These are phyloP conservation scores for Cygnus buccinator DNA, from an alignment of 2,113 vertebrate species.

Conservation along the genomic window DNA sequence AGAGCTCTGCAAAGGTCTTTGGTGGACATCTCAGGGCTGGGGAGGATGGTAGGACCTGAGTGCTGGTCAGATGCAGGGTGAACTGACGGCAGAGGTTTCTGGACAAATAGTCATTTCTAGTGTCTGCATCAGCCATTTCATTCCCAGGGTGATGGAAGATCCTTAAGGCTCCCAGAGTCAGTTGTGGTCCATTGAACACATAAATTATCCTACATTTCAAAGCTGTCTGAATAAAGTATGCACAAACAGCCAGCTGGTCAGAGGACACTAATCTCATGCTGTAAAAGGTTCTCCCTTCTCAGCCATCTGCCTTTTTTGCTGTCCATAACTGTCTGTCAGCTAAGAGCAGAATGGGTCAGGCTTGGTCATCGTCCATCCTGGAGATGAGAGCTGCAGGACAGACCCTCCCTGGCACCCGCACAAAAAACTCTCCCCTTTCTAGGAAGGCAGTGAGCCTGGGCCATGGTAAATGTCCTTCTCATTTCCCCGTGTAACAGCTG, in stretches of 20 bases:
- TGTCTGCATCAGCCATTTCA: neutral
- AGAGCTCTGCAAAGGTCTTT: neutral
- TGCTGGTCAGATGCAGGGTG: neutral
- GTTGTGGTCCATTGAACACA: neutral
- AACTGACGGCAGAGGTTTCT: neutral
- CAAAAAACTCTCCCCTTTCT: neutral
- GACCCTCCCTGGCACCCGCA: neutral
- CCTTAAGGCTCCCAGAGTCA: neutral
- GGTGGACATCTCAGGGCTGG: neutral
- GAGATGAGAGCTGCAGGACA: neutral
- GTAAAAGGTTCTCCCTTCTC: constrained; percentile 6
- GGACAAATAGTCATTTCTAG: neutral
- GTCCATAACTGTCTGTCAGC: constrained; percentile 2
- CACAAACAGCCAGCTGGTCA: constrained; percentile 5
- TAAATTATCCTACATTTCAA: neutral
- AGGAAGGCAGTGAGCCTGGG: neutral
- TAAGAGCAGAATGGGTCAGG: neutral
- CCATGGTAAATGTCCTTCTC: neutral
- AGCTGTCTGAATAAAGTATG: neutral
- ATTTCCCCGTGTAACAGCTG: neutral
- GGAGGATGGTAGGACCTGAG: neutral
- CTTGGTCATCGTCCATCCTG: neutral
- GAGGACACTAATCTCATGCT: constrained; percentile 11
- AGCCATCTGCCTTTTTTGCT: constrained; percentile 37
- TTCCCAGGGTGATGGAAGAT: neutral